Base-by-base conservation (phyloP, 2,888 invertebrate genomes). In the Octodonta nipae region DNA sequence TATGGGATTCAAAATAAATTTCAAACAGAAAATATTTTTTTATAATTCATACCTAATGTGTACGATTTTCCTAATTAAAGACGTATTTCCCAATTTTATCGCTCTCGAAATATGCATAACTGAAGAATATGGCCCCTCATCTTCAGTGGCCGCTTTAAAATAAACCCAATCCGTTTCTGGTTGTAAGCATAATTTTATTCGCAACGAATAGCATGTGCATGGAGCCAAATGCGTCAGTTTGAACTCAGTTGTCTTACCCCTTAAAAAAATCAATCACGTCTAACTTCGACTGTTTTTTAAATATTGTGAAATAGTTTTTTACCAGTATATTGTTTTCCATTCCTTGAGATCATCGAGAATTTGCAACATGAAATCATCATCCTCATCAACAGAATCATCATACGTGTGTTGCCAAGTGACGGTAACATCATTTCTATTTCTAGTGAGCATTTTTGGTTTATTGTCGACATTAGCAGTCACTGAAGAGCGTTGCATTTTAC, bases 201-300 rank as follows among this genome's bases (percentile, higher is more conserved):
- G 54, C 41, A 71, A 70, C 26, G 55, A 60, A 46, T 70, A 69
- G 5, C 64, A 66, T 14, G 63, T 61, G 35, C 65, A 58, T 1
- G 70, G 66, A 1, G 65, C 58, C 7, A 72, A 49, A 39, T 66
- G 56, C 16, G 62, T 59, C 15, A 71, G 62, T 17, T 48, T 53
- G 42, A 58, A 63, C 3, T 43, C 50, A 1, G 58, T 61, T 50
- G 62, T 66, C 0, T 60, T 60, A 1, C 71, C 71, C 40, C 70
- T 49, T 34, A 24, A 41, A 43, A 15, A 24, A 29, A 28, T n/a
- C n/a, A n/a, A n/a, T n/a, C n/a, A n/a, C n/a, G n/a, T n/a, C n/a
- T n/a, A n/a, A n/a, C n/a, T n/a, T n/a, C n/a, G n/a, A n/a, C n/a
- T n/a, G n/a, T n/a, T n/a, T n/a, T n/a, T n/a, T n/a, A n/a, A n/a